phyloP scores from a whole-genome alignment of 2,113 vertebrate species.

The Tor tambroides region DNA sequence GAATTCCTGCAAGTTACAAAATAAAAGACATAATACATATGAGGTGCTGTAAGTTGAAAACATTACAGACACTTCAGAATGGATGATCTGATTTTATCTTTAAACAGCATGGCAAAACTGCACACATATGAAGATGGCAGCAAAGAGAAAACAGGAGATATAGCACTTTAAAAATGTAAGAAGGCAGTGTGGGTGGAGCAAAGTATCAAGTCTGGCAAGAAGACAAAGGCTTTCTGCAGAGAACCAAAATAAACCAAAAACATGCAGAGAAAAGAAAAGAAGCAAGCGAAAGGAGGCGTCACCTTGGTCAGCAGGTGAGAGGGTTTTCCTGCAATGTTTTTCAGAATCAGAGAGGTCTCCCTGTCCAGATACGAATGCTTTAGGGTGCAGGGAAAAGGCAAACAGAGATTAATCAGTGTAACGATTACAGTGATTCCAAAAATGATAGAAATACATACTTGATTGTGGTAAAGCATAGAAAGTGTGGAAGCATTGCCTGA shows the following conservation, averaged over 20 bases:
- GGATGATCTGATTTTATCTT: background rate
- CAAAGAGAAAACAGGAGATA: background rate
- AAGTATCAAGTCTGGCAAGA: conserved; percentile 3
- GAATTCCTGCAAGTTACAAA: background rate
- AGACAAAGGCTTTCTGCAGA: conserved; percentile 25
- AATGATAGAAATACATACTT: conserved; percentile 58
- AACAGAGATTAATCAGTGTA: conserved; percentile 82
- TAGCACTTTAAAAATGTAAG: conserved; percentile 3
- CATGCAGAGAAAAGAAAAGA: conserved; percentile 74
- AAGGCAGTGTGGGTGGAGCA: background rate
- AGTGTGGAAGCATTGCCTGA: conserved; percentile 63
- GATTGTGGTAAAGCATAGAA: conserved; percentile 52
- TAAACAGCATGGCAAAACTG: background rate
- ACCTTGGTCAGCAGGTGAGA: conserved; percentile 99
- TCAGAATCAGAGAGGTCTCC: conserved; percentile 80
- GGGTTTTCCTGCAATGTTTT: conserved; percentile 99
- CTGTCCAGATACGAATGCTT: conserved; percentile 99
- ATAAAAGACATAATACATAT: background rate
- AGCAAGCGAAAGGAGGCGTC: conserved; percentile 74
- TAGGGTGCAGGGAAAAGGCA: conserved; percentile 79
- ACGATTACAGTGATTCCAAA: conserved; percentile 70
- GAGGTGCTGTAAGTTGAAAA: background rate
- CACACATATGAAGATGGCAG: background rate
- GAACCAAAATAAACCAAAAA: conserved; percentile 49
- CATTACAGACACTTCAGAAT: background rate